A percentile compares a stretch with the other conserved stretches of the same genome.
Conservation (phyloP, 2,888 invertebrate species). For the Oscheius onirici region DNA sequence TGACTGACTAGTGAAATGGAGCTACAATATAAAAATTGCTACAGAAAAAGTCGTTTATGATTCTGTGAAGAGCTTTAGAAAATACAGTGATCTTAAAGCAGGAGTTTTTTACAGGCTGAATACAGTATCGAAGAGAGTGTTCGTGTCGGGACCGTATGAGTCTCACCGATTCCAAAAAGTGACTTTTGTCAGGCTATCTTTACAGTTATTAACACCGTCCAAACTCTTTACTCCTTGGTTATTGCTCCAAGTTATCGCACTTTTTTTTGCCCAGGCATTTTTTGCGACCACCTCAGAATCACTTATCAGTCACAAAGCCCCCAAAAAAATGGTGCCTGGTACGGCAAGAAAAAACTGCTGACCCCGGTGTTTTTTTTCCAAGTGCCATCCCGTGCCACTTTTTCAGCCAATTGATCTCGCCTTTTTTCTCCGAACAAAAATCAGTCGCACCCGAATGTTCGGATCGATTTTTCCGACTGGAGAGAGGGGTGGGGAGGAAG, state of each 20-base stretch:
- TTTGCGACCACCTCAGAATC: background rate
- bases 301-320: background rate
- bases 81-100: too few relatives aligned
- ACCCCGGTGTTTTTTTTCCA: background rate
- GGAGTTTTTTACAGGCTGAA: too few relatives aligned
- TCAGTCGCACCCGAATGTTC: background rate
- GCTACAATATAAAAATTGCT: too few relatives aligned
- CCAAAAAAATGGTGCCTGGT: background rate
- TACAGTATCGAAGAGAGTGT: too few relatives aligned
- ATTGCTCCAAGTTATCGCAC: background rate
- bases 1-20: too few relatives aligned
- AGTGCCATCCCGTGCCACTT: background rate
- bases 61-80: too few relatives aligned
- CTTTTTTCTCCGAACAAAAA: background rate
- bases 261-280: background rate
- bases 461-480: constrained; percentile 6
- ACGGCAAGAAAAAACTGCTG: background rate
- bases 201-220: background rate
- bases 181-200: background rate
- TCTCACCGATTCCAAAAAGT: too few relatives aligned
- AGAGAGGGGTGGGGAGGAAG: background rate
- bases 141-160: too few relatives aligned
- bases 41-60: too few relatives aligned
- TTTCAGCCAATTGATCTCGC: background rate
- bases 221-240: too few relatives aligned